These are phyloP conservation scores for Pseudomyrmex dendroicus DNA, from an alignment of 1,140 invertebrate genomes.

Conservation along the genomic window DNA sequence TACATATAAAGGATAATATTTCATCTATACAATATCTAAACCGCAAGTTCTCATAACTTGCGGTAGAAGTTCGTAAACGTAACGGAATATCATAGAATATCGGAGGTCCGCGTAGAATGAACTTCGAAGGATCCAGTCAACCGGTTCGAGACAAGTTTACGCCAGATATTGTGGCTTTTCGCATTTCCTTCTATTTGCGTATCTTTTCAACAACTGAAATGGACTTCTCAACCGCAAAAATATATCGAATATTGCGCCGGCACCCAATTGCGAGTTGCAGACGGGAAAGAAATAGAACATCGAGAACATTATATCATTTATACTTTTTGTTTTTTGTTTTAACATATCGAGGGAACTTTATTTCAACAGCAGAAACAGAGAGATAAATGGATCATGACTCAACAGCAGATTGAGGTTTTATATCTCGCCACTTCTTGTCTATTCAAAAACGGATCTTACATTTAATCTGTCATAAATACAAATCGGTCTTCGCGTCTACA, in stretches of 20 bases:
- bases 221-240: not conserved
- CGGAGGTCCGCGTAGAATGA: not conserved
- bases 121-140: constrained; percentile 3
- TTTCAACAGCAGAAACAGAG: not conserved
- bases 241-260: not conserved
- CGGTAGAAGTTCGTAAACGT: not conserved
- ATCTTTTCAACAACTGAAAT: not conserved
- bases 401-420: not conserved
- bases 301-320: not conserved
- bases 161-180: not conserved
- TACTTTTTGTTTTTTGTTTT: not conserved
- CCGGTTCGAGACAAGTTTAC: not conserved
- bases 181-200: not conserved
- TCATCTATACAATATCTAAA: constrained; percentile 11
- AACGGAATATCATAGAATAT: not conserved
- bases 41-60: constrained; percentile 3
- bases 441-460: not conserved
- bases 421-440: not conserved
- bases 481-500: constrained; percentile 16
- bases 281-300: constrained; percentile 2
- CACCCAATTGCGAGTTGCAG: not conserved
- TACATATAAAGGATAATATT: constrained; percentile 16
- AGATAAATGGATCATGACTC: not conserved
- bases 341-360: not conserved
- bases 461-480: constrained; percentile 21